Percentiles rank a stretch among this genome's conserved stretches.
Evolutionary conservation across 2,797 vertebrate genomes (phyloP).

Genomic region (Pyrocephalus nanus): DNA sequence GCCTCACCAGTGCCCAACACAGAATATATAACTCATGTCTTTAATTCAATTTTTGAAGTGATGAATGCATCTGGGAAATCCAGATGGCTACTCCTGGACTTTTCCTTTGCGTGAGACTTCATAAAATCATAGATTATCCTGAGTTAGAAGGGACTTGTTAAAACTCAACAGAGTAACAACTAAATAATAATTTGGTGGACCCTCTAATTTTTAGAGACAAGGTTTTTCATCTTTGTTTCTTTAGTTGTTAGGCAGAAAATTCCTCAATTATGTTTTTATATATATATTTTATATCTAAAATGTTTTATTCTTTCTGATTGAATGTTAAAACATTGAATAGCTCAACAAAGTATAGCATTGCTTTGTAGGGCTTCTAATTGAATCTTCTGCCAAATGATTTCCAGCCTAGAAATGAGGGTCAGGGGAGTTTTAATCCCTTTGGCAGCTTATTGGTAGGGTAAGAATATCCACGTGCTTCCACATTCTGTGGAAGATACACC

Average conservation of each 20-base stretch:
- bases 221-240: background rate
- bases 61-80: background rate
- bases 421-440: background rate
- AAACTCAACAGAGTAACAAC: background rate
- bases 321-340: background rate
- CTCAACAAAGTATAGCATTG: fast-evolving
- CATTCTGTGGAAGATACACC: background rate
- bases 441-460: fast-evolving
- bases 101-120: background rate
- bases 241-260: background rate
- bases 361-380: background rate
- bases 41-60: background rate
- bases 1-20: background rate
- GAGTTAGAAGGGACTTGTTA: background rate
- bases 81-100: background rate
- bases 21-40: background rate
- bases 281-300: background rate
- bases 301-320: background rate
- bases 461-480: background rate
- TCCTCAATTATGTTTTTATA: background rate
- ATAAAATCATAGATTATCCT: background rate
- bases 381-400: background rate
- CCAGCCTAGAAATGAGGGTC: background rate
- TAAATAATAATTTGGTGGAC: fast-evolving
- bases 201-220: background rate